phyloP scores from a whole-genome alignment of 2,113 vertebrate species.

The Zootoca vivipara region DNA sequence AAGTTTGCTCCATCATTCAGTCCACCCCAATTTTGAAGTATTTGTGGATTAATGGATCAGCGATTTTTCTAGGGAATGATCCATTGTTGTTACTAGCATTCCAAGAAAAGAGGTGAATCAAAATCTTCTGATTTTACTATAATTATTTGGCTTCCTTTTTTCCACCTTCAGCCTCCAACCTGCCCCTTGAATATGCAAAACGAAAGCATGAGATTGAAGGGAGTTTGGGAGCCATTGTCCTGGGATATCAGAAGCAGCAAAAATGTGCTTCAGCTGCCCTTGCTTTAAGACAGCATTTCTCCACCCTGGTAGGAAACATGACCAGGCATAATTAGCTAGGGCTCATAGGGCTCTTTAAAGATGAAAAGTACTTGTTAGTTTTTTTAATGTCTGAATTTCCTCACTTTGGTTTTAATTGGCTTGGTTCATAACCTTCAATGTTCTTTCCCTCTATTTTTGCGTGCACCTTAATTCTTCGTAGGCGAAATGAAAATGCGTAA shows the following conservation, averaged over 20 bases:
- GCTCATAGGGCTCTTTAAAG: constrained; percentile 9
- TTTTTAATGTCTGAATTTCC: constrained; percentile 52
- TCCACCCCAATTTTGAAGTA: neutral
- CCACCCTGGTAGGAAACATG: neutral
- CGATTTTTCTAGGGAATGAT: neutral
- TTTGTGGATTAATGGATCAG: neutral
- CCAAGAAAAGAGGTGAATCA: neutral
- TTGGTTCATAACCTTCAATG: neutral
- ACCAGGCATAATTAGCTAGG: neutral
- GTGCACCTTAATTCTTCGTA: constrained; percentile 31
- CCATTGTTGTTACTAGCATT: neutral
- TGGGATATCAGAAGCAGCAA: neutral
- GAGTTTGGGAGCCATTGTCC: neutral
- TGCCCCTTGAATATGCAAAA: neutral
- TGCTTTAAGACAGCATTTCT: neutral
- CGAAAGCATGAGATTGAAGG: neutral
- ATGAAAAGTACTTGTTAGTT: constrained; percentile 40
- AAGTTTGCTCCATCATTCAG: neutral
- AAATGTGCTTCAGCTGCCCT: constrained; percentile 32
- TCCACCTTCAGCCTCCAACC: neutral
- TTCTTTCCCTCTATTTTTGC: constrained; percentile 37
- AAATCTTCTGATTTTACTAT: neutral
- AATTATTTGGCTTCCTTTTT: neutral
- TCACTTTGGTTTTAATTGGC: constrained; percentile 42
- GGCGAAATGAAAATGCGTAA: constrained; percentile 49